Evolutionary conservation across 64 coral and sea anemone genomes (phyloP).

Genomic region (Exaiptasia diaphana): DNA sequence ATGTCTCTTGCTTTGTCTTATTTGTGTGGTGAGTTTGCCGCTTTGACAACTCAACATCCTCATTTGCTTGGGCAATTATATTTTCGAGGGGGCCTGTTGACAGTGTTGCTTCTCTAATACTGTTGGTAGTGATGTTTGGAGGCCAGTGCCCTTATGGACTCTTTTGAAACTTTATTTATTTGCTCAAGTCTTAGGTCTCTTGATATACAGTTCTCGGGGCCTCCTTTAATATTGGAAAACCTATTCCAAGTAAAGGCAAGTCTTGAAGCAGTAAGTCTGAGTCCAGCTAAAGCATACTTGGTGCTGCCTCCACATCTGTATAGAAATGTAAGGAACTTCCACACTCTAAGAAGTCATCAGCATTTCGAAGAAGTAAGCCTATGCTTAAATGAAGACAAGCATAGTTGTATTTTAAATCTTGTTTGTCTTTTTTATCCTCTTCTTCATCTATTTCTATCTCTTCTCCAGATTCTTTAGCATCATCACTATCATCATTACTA

Average conservation of each 20-base stretch:
- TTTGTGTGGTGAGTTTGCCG: slow-evolving; percentile 39
- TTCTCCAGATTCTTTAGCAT: background rate
- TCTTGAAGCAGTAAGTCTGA: slow-evolving; percentile 48
- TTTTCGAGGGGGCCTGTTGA: slow-evolving; percentile 46
- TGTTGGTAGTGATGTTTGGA: slow-evolving; percentile 29
- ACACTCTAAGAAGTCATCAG: slow-evolving; percentile 66
- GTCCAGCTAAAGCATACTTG: slow-evolving; percentile 67
- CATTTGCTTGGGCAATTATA: slow-evolving; percentile 33
- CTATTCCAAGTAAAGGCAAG: slow-evolving; percentile 50
- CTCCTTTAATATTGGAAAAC: slow-evolving; percentile 48
- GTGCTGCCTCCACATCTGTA: slow-evolving; percentile 24
- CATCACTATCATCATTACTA: background rate
- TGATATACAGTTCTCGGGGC: slow-evolving; percentile 48
- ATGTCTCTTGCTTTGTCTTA: slow-evolving; percentile 45
- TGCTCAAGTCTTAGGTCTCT: slow-evolving; percentile 58
- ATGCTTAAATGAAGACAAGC: slow-evolving; percentile 52
- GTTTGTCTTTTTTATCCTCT: no score
- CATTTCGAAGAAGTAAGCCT: slow-evolving; percentile 46
- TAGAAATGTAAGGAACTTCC: slow-evolving; percentile 71
- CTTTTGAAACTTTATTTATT: slow-evolving; percentile 47
- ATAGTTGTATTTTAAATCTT: slow-evolving; percentile 57
- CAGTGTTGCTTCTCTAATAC: slow-evolving; percentile 35
- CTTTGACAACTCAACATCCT: slow-evolving; percentile 28
- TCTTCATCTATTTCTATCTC: background rate
- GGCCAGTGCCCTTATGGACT: slow-evolving; percentile 23